Evolutionary conservation across 2,113 vertebrate genomes (phyloP), one percentile per base, ranked within the genome.

Genomic region (Strix uralensis): DNA sequence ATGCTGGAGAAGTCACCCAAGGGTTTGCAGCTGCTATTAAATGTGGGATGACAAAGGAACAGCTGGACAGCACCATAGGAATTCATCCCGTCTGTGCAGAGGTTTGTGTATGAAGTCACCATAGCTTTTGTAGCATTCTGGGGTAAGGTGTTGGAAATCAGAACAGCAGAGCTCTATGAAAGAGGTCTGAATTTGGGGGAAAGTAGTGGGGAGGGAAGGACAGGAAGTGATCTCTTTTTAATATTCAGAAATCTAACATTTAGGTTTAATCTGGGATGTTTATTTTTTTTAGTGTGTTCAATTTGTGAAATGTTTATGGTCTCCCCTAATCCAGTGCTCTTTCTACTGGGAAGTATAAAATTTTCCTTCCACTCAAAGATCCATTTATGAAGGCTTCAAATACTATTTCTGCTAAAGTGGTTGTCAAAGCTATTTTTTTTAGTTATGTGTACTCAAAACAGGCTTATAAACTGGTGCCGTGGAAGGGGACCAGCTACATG

Each of bases 21-120:
- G 98, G 98, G 57, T 99, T 99, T n/a, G 98, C 98, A 29, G 98
- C 98, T 1, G 98, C 98, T 1, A 98, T 98, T 30, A 98, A 98
- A 92, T 99, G 99, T 61, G 98, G 98, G 9, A 47, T 99, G 51
- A 99, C 98, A 72, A 99, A 99, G 89, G 54, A 91, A 16, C 98
- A 98, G 88, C 92, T 99, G 96, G 98, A 99, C 82, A 92, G 40
- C 95, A 99, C 98, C 1, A 93, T 99, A 21, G 98, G 98, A 44
- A 98, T 99, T 94, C 98, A 98, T 61, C 98, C 98, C 0, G 97
- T 98, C 86, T 98, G 98, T n/a, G 98, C 99, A 34, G 98, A 99
- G 98, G 98, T 99, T 82, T 40, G 98, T 97, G 63, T 61, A 11
- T 22, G 25, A 36, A 66, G 34, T 61, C 49, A 71, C 12, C 32